These are phyloP conservation scores for Peromyscus maniculatus DNA, from an alignment of 2,113 vertebrate species.

Conservation along the genomic window DNA sequence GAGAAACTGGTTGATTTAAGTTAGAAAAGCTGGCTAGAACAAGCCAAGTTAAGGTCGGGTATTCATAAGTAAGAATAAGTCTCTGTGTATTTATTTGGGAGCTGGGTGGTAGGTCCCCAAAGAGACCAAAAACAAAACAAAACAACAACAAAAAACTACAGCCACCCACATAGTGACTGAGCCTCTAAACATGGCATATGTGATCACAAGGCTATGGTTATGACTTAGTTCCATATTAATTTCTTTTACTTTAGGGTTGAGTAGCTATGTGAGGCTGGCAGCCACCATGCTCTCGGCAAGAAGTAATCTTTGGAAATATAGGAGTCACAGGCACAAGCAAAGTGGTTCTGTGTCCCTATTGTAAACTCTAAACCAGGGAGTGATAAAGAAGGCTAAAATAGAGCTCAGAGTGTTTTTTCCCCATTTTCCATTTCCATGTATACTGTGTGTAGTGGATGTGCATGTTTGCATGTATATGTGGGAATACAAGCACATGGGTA, in stretches of 20 bases:
- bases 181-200: background rate
- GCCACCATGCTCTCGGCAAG: background rate
- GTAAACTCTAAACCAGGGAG: background rate
- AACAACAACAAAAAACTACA: too few species aligned
- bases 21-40: too few species aligned
- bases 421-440: background rate
- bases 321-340: background rate
- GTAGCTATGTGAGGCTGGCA: accelerated
- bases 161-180: background rate
- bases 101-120: too few species aligned
- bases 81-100: too few species aligned
- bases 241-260: background rate
- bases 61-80: too few species aligned
- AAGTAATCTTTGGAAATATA: background rate
- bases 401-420: background rate
- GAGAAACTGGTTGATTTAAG: too few species aligned
- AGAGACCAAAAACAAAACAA: too few species aligned
- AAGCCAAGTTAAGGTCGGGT: too few species aligned
- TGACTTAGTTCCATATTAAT: background rate
- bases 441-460: background rate
- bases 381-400: background rate
- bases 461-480: background rate
- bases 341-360: background rate
- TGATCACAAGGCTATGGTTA: background rate
- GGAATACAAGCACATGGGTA: too few species aligned